Evolutionary conservation across 2,888 invertebrate genomes (phyloP).

Genomic region (Conchocele bisecta): DNA sequence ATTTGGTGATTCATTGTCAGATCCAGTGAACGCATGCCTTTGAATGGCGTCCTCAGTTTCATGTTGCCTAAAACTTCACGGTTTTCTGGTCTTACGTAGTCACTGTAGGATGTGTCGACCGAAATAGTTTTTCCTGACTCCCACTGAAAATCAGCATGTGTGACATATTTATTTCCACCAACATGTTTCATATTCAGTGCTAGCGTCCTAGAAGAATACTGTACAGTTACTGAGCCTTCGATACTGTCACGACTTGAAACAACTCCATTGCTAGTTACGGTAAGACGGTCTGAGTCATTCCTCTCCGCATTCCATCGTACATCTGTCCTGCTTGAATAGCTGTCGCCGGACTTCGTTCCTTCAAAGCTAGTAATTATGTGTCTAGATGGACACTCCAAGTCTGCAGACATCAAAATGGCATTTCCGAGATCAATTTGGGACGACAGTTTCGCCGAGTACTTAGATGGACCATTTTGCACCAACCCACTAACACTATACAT

Average conservation of each 20-base stretch:
- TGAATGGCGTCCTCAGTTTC: constrained; percentile 54
- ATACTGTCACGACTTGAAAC: constrained; percentile 38
- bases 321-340: constrained; percentile 51
- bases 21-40: constrained; percentile 25
- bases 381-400: constrained; percentile 57
- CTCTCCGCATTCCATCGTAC: constrained; percentile 69
- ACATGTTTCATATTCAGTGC: constrained; percentile 55
- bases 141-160: constrained; percentile 58
- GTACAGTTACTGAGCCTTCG: constrained; percentile 48
- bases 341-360: constrained; percentile 39
- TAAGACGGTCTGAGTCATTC: constrained; percentile 51
- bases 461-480: constrained; percentile 42
- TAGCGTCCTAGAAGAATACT: constrained; percentile 50
- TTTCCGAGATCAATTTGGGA: constrained; percentile 35
- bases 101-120: constrained; percentile 54
- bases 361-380: constrained; percentile 59
- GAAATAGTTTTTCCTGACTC: constrained; percentile 45
- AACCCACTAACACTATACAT: constrained; percentile 53
- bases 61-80: constrained; percentile 46
- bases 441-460: constrained; percentile 46
- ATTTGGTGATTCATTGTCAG: constrained; percentile 46
- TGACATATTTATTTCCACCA: constrained; percentile 43
- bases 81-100: constrained; percentile 13
- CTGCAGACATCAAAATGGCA: constrained; percentile 49
- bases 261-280: constrained; percentile 46